These are phyloP conservation scores for Ditula angustiorana DNA, from an alignment of 2,888 invertebrate species.

Conservation along the genomic window DNA sequence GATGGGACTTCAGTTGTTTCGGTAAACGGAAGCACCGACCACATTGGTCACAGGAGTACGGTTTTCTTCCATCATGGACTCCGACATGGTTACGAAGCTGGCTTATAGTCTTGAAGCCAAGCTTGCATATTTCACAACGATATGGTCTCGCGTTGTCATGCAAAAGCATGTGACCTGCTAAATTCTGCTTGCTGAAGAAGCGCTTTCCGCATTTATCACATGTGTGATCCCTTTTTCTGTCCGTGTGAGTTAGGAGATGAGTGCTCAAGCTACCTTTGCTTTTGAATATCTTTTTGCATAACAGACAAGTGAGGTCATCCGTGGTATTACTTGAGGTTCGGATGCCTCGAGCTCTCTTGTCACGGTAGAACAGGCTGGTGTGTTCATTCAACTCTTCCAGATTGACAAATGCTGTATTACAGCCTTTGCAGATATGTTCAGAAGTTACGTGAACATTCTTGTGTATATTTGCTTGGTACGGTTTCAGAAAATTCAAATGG, in stretches of 20 bases:
- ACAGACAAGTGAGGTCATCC: conserved; percentile 57
- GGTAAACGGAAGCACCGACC: conserved; percentile 59
- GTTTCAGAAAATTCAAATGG: conserved; percentile 52
- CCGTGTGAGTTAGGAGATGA: conserved; percentile 86
- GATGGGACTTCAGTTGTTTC: conserved; percentile 85
- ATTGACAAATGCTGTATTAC: conserved; percentile 59
- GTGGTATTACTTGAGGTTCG: conserved; percentile 44
- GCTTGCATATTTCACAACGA: conserved; percentile 70
- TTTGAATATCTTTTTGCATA: conserved; percentile 66
- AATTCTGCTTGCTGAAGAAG: conserved; percentile 44
- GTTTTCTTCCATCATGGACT: conserved; percentile 59
- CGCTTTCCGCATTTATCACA: conserved; percentile 64
- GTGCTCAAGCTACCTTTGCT: conserved; percentile 58
- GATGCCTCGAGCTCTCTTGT: conserved; percentile 49
- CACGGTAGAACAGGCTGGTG: conserved; percentile 52
- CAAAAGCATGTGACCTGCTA: conserved; percentile 63
- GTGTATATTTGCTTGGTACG: conserved; percentile 53
- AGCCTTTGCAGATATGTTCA: conserved; percentile 61
- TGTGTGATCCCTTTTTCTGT: conserved; percentile 65
- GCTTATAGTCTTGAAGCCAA: conserved; percentile 58
- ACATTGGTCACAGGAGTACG: conserved; percentile 63
- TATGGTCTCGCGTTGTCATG: conserved; percentile 65
- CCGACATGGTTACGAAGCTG: conserved; percentile 60
- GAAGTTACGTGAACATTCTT: conserved; percentile 51
- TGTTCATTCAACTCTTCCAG: conserved; percentile 59